Conservation (phyloP, 2,797 vertebrate genomes). For the Calcarius lapponicus region DNA sequence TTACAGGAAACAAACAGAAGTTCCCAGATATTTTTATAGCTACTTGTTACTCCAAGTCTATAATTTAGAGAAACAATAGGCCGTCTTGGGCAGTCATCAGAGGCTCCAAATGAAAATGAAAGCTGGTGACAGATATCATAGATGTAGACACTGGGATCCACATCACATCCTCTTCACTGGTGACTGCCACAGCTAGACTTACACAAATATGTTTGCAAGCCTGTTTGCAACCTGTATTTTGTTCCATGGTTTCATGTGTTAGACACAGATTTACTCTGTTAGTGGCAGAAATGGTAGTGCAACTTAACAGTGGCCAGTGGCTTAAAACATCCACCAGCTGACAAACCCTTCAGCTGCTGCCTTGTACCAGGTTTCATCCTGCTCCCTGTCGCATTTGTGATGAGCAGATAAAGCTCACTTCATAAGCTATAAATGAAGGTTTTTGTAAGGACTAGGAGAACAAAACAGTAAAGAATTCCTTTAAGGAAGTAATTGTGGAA, state of each 20-base stretch:
- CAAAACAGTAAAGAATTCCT: background rate
- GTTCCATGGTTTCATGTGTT: background rate
- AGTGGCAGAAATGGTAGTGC: background rate
- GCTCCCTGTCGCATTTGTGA: rapidly evolving
- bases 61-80: background rate
- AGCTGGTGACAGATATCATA: background rate
- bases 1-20: background rate
- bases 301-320: background rate
- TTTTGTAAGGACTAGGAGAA: background rate
- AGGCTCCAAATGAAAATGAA: background rate
- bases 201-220: background rate
- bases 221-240: background rate
- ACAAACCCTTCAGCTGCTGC: background rate
- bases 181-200: background rate
- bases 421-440: background rate
- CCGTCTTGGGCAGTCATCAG: background rate
- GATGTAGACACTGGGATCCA: background rate
- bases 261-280: background rate
- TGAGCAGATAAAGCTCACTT: background rate
- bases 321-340: background rate
- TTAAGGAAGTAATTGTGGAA: background rate
- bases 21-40: background rate
- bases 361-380: background rate
- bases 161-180: background rate
- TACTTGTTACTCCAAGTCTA: background rate